Conservation (phyloP, 2,797 vertebrate genomes). For the Aplochiton taeniatus region DNA sequence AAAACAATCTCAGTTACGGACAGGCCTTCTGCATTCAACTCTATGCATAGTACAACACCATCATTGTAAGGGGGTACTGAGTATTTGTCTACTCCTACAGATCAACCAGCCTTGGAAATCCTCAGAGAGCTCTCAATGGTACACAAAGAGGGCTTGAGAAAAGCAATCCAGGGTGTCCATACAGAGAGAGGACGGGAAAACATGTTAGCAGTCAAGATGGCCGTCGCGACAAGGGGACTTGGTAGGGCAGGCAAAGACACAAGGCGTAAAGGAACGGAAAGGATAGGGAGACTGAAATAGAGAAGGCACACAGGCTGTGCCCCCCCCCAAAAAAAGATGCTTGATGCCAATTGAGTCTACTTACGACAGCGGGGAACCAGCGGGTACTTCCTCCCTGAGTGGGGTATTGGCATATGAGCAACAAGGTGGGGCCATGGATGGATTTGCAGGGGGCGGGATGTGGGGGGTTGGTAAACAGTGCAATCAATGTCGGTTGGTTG, state of each 20-base stretch:
- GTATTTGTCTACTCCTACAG: constrained; percentile 13
- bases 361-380: constrained; percentile 66
- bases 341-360: constrained; percentile 43
- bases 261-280: not conserved
- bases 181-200: constrained; percentile 6
- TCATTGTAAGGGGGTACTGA: constrained; percentile 21
- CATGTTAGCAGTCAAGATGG: constrained; percentile 12
- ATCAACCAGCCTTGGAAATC: not conserved
- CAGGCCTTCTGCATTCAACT: not conserved
- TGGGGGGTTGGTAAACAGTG: constrained; percentile 51
- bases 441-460: not conserved
- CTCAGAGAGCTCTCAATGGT: not conserved
- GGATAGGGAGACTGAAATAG: not conserved
- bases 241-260: constrained; percentile 14
- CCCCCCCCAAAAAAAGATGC: not conserved
- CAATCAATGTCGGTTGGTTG: constrained; percentile 35
- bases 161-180: constrained; percentile 17
- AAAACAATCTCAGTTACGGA: not conserved
- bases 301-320: constrained; percentile 1
- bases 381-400: constrained; percentile 60
- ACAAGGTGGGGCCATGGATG: constrained; percentile 17
- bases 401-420: constrained; percentile 31
- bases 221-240: not conserved
- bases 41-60: constrained; percentile 3
- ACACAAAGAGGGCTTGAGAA: not conserved